Base-by-base conservation (phyloP, 2,888 invertebrate genomes). In the Plebejus anna region DNA sequence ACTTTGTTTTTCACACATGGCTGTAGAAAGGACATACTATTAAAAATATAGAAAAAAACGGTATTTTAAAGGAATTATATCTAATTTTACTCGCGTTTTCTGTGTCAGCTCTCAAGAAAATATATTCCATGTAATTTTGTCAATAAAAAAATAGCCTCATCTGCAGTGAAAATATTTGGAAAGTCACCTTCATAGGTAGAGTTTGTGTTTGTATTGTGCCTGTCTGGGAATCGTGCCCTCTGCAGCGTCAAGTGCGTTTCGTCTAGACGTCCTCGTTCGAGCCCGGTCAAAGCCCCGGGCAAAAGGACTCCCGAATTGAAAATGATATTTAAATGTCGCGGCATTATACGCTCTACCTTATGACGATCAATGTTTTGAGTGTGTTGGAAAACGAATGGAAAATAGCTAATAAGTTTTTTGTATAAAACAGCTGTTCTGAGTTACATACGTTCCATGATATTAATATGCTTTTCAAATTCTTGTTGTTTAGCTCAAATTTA, bases 281-380 rank as follows among this genome's bases (percentile, higher is more conserved):
- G 87, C 82, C 83, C 88, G 90, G 90, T 89, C 89, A 88, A 87
- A 89, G 86, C 84, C 88, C 90, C 90, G 89, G 90, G 82, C 91
- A 82, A 92, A 91, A 92, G 92, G 93, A 91, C 92, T 85, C 80
- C 78, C 81, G 82, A 89, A 90, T 90, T 87, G 89, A 90, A 90
- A 90, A 87, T 85, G 86, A 88, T 89, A 90, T 87, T 87, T 83
- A 83, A 82, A 81, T 81, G 81, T 81, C 83, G 83, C 81, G 80
- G 84, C 79, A 76, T 77, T 75, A 75, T 55, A 32, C 73, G 66
- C 66, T 66, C 32, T 13, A 16, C 4, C 66, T 32, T 61, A 28
- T 28, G 22, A 61, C 22, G 32, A 36, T 66, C 66, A 6, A 66
- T 32, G 11, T 6, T 36, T 32, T 13, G 4, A 36, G 13, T 66